These are phyloP conservation scores for Turritopsis dohrnii DNA, from an alignment of 30 jellyfish, hydroid and myxozoan genomes.

Conservation along the genomic window DNA sequence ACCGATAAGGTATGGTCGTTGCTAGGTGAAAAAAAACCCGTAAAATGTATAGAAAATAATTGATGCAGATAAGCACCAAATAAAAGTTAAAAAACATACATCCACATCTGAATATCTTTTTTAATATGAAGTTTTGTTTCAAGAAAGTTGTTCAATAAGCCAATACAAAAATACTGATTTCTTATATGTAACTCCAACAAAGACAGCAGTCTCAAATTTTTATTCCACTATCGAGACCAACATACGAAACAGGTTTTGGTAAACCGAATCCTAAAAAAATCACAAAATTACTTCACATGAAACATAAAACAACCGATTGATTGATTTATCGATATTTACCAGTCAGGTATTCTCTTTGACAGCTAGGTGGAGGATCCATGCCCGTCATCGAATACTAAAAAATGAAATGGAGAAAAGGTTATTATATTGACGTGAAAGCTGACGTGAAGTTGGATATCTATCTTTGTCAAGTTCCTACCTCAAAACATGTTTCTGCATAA, in stretches of 20 bases:
- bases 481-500: conserved; percentile 75
- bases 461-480: conserved; percentile 37
- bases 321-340: conserved; percentile 19
- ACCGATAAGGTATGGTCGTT: no score
- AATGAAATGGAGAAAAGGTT: background rate
- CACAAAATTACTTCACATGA: background rate
- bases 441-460: background rate
- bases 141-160: no score
- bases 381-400: conserved; percentile 46
- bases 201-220: no score
- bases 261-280: background rate
- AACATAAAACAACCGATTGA: background rate
- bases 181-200: no score
- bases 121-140: no score
- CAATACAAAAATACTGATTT: no score
- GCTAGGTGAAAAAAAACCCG: no score
- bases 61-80: no score
- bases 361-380: conserved; percentile 27
- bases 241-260: background rate
- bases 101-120: no score
- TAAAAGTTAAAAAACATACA: no score
- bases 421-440: background rate
- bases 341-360: conserved; percentile 42
- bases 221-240: no score
- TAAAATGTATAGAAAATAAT: no score